These are phyloP conservation scores for Porphyrio hochstetteri DNA, from an alignment of 2,113 vertebrate species.

Conservation along the genomic window DNA sequence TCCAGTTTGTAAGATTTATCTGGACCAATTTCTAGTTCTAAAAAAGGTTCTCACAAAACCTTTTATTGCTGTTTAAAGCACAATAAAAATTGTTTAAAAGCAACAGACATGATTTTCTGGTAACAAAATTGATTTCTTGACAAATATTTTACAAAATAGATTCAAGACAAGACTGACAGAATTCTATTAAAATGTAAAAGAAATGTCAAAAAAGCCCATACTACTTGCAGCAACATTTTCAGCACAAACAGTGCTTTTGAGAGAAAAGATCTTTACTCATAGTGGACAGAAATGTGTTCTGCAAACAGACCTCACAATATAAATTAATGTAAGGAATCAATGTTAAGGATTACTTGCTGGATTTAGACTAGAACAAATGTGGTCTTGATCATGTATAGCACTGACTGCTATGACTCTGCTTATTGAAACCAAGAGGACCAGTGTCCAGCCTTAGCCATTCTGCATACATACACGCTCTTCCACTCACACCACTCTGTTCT, in stretches of 20 bases:
- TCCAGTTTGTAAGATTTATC: not conserved
- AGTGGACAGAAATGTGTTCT: not conserved
- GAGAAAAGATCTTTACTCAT: not conserved
- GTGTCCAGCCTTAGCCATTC: no score
- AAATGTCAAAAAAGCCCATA: not conserved
- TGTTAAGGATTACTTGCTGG: not conserved
- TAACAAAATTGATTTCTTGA: not conserved
- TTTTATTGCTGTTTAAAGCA: not conserved
- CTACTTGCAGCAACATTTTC: not conserved
- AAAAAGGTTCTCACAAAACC: not conserved
- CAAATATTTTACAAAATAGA: not conserved
- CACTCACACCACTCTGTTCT: not conserved
- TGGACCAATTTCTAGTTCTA: not conserved
- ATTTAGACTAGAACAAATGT: not conserved
- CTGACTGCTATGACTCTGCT: not conserved
- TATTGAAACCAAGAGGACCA: not conserved
- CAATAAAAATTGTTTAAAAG: not conserved
- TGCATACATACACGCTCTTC: not conserved
- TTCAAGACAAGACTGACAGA: not conserved
- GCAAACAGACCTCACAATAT: no score
- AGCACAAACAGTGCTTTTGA: not conserved
- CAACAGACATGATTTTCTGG: not conserved
- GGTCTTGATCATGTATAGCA: not conserved
- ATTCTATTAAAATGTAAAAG: not conserved
- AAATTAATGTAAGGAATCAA: not conserved